Evolutionary conservation across 2,113 vertebrate genomes (phyloP).

Genomic region (Campylomormyrus tamandua): DNA sequence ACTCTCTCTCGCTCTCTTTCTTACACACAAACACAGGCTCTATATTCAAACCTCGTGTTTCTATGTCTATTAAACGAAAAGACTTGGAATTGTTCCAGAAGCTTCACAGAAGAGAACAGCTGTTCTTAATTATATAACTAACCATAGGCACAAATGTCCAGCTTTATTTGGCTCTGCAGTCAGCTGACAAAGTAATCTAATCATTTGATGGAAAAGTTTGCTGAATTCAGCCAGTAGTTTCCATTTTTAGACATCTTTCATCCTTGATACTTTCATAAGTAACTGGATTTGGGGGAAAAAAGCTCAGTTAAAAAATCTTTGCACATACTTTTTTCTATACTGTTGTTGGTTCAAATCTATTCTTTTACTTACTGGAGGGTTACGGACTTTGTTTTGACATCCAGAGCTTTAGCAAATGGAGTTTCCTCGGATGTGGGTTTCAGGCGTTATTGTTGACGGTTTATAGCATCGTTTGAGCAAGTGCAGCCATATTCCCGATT

Average conservation of each 20-base stretch:
- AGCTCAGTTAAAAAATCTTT: neutral
- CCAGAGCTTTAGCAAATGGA: neutral
- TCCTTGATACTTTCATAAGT: conserved; percentile 22
- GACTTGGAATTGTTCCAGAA: conserved; percentile 38
- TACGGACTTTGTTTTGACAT: neutral
- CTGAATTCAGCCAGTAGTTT: conserved; percentile 40
- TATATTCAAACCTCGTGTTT: conserved; percentile 20
- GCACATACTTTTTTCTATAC: neutral
- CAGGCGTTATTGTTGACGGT: neutral
- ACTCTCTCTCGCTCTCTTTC: neutral
- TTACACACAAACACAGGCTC: neutral
- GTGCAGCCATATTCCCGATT: neutral
- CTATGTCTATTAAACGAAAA: conserved; percentile 36
- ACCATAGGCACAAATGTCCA: conserved; percentile 42
- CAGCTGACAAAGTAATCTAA: conserved; percentile 48
- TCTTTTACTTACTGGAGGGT: neutral
- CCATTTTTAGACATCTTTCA: conserved; percentile 39
- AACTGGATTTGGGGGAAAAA: neutral
- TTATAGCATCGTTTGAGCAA: neutral
- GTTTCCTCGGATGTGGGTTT: neutral
- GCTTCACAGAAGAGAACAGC: conserved; percentile 45
- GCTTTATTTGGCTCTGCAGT: conserved; percentile 46
- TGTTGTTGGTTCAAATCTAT: neutral
- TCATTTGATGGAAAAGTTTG: conserved; percentile 34
- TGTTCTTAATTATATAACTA: conserved; percentile 58